phyloP scores from a whole-genome alignment of 2,888 invertebrate species.

The Dorcus parallelipipedus region DNA sequence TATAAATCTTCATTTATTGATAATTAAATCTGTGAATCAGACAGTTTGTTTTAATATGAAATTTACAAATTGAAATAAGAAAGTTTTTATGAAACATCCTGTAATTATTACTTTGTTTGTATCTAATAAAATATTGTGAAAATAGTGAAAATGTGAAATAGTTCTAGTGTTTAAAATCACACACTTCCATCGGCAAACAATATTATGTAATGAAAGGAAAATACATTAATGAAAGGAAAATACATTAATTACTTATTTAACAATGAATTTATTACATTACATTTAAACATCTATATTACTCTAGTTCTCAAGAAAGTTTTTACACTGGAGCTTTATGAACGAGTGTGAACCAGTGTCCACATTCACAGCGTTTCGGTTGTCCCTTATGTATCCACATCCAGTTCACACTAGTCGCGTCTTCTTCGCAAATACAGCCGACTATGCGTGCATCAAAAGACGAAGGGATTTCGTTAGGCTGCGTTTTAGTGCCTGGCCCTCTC shows the following conservation, averaged over 20 bases:
- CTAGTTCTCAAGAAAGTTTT: constrained; percentile 34
- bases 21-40: no score
- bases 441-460: constrained; percentile 87
- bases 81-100: no score
- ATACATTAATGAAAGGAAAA: constrained; percentile 8
- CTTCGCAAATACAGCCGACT: constrained; percentile 95
- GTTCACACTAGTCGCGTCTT: constrained; percentile 82
- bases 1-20: no score
- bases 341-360: constrained; percentile 96
- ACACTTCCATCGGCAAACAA: constrained; percentile 12
- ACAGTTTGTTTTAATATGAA: no score
- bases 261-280: constrained; percentile 30
- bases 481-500: constrained; percentile 76
- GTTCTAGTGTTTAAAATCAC: no score
- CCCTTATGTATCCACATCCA: constrained; percentile 97
- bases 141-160: no score
- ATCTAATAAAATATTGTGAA: constrained; percentile 2
- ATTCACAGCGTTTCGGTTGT: constrained; percentile 86
- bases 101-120: no score
- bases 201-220: constrained; percentile 16
- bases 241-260: constrained; percentile 16
- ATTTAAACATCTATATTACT: constrained; percentile 36
- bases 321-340: constrained; percentile 72
- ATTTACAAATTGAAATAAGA: no score
- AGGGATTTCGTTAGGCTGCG: constrained; percentile 83